Evolutionary conservation across 2,888 invertebrate species (phyloP), one percentile per base, ranked within the genome.

Genomic region (Acronicta leporina): DNA sequence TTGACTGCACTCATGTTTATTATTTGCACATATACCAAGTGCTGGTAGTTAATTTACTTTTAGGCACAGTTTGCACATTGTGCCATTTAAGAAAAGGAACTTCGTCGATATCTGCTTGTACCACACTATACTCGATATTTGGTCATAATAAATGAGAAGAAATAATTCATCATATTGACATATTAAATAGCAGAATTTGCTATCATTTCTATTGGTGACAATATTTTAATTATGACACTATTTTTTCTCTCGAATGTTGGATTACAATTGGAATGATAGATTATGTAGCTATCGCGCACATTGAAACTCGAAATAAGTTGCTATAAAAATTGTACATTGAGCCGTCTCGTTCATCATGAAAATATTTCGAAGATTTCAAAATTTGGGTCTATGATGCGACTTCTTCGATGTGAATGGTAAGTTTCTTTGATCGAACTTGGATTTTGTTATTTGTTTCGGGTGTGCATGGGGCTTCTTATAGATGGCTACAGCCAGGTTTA

Each of bases 391-490:
- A 74, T 72, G 79, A 73, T 71, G 73, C 77, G 66, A 79, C 58
- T 75, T 73, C 75, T 67, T 70, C 76, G 58, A 73, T 53, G 68
- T 59, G 41, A 72, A 79, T 82, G 89, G 89, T 89, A 88, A 89
- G 89, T 89, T 83, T 75, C 68, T 73, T 68, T 71, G 78, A 82
- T 85, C 81, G 86, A 81, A 77, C 50, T 70, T 75, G 78, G 82
- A 81, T 77, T 77, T 81, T 81, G 70, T 66, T 81, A 78, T 73
- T 77, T 73, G 82, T 84, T 80, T 80, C 81, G 82, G 81, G 82
- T 73, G 77, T 88, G 87, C 87, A 88, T 85, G 87, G 86, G 84
- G 83, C 69, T 73, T 71, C 73, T 73, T 78, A 77, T 72, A 73
- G 73, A 61, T 65, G 67, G 63, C 62, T 70, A 64, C 20, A 69